These are phyloP conservation scores for Machimus rusticus DNA, from an alignment of 2,888 invertebrate genomes.

Conservation along the genomic window DNA sequence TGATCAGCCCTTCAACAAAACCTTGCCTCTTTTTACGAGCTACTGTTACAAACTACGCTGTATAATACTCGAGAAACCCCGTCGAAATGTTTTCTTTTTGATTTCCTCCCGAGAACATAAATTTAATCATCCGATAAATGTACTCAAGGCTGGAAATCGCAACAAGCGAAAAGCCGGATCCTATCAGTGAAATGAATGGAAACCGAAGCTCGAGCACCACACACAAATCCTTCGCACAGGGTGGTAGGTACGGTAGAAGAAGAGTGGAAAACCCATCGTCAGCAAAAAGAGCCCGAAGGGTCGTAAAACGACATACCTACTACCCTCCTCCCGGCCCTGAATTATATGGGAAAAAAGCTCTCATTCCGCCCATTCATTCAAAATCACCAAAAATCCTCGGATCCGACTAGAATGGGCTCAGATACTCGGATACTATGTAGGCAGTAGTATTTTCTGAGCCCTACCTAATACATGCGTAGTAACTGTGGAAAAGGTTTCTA, in stretches of 20 bases:
- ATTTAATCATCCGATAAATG: constrained; percentile 22
- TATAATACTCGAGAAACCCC: neutral
- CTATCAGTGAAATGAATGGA: constrained; percentile 27
- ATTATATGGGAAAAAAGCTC: constrained; percentile 19
- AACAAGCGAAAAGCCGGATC: constrained; percentile 26
- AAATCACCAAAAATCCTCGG: constrained; percentile 5
- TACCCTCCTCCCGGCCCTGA: neutral
- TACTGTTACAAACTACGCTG: neutral
- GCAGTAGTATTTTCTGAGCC: neutral
- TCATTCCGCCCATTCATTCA: constrained; percentile 28
- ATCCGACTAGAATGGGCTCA: neutral
- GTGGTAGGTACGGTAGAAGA: neutral
- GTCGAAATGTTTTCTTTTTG: neutral
- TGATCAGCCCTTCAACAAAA: neutral
- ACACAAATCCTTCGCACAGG: neutral
- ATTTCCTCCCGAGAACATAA: constrained; percentile 4
- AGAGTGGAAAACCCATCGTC: neutral
- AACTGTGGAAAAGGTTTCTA: neutral
- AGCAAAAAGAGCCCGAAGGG: neutral
- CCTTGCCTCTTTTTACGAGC: neutral
- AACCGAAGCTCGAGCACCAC: neutral
- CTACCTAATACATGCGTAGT: neutral
- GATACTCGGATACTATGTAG: neutral
- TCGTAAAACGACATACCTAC: neutral
- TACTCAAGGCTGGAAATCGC: constrained; percentile 18